phyloP scores from a whole-genome alignment of 2,797 vertebrate species.

The Cephalopachus bancanus region DNA sequence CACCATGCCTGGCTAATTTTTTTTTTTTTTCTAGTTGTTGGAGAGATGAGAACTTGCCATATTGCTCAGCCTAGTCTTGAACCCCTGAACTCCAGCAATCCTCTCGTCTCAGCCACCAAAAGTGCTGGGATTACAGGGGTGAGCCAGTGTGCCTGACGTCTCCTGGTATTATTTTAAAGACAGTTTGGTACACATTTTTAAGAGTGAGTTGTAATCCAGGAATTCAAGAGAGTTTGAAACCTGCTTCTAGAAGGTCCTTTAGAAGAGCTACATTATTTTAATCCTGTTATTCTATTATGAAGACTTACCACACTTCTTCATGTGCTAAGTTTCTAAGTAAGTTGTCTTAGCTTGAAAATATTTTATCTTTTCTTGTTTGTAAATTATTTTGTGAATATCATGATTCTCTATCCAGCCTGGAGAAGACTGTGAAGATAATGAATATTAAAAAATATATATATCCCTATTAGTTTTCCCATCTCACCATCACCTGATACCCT shows the following conservation, averaged over 20 bases:
- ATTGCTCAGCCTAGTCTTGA: no score
- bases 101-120: no score
- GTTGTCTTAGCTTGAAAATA: background rate
- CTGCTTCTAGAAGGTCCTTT: background rate
- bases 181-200: constrained; percentile 22
- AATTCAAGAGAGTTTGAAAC: background rate
- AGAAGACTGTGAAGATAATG: background rate
- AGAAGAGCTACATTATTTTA: background rate
- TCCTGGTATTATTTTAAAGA: background rate
- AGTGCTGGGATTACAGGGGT: no score
- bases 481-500: constrained; percentile 48
- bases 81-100: no score
- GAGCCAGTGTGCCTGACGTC: no score
- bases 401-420: background rate
- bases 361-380: constrained; percentile 23
- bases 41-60: no score
- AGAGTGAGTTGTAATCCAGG: background rate
- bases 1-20: no score
- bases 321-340: background rate
- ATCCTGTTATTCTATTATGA: background rate
- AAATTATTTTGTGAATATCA: background rate
- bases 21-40: no score
- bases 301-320: background rate
- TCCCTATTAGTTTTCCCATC: background rate
- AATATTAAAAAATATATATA: background rate